phyloP scores from a whole-genome alignment of 2,888 invertebrate species.

The Drosophila monieri region DNA sequence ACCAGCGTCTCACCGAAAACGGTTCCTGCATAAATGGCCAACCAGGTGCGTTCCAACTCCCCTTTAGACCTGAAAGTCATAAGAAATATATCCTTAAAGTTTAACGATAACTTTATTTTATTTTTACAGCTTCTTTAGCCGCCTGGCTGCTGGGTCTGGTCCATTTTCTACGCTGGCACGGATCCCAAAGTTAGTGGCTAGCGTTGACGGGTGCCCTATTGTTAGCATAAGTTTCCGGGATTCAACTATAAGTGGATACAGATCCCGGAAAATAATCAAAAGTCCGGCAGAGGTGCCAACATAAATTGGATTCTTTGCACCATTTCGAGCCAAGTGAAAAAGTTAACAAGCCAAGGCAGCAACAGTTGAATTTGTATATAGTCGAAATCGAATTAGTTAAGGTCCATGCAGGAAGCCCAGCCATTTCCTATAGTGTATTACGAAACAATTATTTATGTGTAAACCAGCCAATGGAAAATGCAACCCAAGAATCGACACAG shows the following conservation, averaged over 20 bases:
- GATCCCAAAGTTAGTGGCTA: conserved; percentile 65
- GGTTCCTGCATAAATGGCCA: conserved; percentile 55
- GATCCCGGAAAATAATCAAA: not conserved
- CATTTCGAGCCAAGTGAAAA: conserved; percentile 47
- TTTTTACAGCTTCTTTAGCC: conserved; percentile 50
- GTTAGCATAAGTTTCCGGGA: conserved; percentile 50
- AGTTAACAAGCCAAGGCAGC: conserved; percentile 61
- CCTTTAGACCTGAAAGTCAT: not conserved
- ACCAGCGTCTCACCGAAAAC: conserved; percentile 82
- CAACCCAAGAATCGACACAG: conserved; percentile 9
- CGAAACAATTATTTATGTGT: conserved; percentile 44
- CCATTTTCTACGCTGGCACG: conserved; percentile 62
- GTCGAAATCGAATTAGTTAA: conserved; percentile 41
- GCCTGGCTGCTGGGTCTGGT: conserved; percentile 60
- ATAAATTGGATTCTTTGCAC: conserved; percentile 27
- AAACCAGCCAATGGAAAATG: conserved; percentile 38
- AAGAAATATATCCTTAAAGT: not conserved
- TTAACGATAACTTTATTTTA: not conserved
- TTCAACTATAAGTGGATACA: not conserved
- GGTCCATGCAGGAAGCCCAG: conserved; percentile 27
- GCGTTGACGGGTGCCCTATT: conserved; percentile 46
- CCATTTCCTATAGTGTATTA: conserved; percentile 48
- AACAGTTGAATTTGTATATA: conserved; percentile 73
- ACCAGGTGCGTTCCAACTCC: conserved; percentile 51
- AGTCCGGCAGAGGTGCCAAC: conserved; percentile 19